Base-by-base conservation (phyloP, 1,140 invertebrate genomes). In the Cepaea nemoralis region DNA sequence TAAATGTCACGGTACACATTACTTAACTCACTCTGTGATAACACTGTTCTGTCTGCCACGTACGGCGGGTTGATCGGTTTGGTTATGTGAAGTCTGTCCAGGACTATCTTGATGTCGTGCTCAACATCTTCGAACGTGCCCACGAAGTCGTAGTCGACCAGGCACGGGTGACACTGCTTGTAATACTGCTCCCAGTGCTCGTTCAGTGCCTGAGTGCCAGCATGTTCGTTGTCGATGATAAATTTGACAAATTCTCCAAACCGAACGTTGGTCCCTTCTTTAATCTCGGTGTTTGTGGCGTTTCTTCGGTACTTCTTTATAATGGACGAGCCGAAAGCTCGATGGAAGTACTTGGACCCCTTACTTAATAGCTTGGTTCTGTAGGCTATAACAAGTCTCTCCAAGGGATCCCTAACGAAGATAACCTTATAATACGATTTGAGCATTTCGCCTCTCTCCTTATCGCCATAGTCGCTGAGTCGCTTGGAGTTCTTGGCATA, bases 351-450 rank as follows among this genome's bases (percentile, higher is more conserved):
- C 89, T 94, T 94, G 78, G 85, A 88, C 24, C 94, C 93, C 83
- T 93, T 93, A 37, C 94, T 94, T 85, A 95, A 94, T 82, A 98
- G 93, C 91, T 98, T 98, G 90, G 98, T 98, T 84, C 95, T 93
- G 91, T 95, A 98, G 0, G 97, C 96, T 0, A 96, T 97, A 50
- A 98, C 90, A 16, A 98, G 89, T 81, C 97, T 93, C 90, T 98
- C 97, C 87, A 98, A 95, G 0, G 97, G 97, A 93, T 98, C 96
- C 50, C 97, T 93, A 0, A 97, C 97, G 87, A 98, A 95, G 50
- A 98, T 93, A 87, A 98, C 95, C 76, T 95, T 95, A 27, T 94
- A 95, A 87, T 96, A 97, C 69, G 93, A 94, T 27, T 93, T 92
- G 8, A 97, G 86, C 85, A 95, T 93, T 16, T 91, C 86, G 40